Evolutionary conservation across 2,888 invertebrate species (phyloP).

Genomic region (Rotaria socialis): DNA sequence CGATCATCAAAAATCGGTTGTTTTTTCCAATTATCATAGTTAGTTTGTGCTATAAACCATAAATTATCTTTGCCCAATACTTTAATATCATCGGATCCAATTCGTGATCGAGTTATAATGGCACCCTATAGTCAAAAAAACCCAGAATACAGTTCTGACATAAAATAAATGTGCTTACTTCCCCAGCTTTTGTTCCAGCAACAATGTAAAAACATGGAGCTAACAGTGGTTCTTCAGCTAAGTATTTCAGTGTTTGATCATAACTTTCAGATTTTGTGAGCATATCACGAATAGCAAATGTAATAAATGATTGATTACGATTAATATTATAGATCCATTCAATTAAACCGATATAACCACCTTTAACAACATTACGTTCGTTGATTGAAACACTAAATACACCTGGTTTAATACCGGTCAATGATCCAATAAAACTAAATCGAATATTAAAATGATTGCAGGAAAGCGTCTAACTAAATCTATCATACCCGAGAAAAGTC

Average conservation of each 20-base stretch:
- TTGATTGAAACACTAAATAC: slow-evolving; percentile 61
- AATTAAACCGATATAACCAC: slow-evolving; percentile 62
- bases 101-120: slow-evolving; percentile 60
- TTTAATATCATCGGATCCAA: slow-evolving; percentile 47
- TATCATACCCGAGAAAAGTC: neutral
- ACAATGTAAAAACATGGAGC: slow-evolving; percentile 45
- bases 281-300: slow-evolving; percentile 39
- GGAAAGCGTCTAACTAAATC: neutral
- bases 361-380: slow-evolving; percentile 62
- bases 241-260: slow-evolving; percentile 27
- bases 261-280: slow-evolving; percentile 41
- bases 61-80: slow-evolving; percentile 39
- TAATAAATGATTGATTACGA: slow-evolving; percentile 44
- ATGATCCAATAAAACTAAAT: slow-evolving; percentile 19
- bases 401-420: slow-evolving; percentile 40
- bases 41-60: slow-evolving; percentile 62
- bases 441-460: neutral
- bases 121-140: slow-evolving; percentile 54
- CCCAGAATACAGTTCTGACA: neutral
- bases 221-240: slow-evolving; percentile 40
- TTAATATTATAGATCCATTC: slow-evolving; percentile 46
- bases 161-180: neutral
- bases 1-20: slow-evolving; percentile 64
- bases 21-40: slow-evolving; percentile 64
- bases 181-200: slow-evolving; percentile 37